A percentile compares a stretch with the other conserved stretches of the same genome.
Conservation (phyloP, 2,888 invertebrate species). For the Mythimna pallens region DNA sequence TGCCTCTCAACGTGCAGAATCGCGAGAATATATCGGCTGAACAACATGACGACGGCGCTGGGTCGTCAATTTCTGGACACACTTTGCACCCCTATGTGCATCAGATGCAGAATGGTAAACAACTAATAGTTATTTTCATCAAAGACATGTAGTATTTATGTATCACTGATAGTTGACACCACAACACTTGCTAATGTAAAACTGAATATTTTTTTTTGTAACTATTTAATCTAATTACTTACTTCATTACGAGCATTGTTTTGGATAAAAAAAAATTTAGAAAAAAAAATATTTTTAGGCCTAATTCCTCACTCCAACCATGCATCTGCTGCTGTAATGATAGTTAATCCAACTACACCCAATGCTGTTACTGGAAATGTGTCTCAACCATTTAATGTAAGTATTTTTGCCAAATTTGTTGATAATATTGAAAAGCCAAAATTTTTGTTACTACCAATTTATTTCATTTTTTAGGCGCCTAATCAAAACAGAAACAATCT, state of each 20-base stretch:
- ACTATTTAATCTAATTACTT: background rate
- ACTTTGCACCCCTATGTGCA: slow-evolving; percentile 85
- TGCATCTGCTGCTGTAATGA: slow-evolving; percentile 89
- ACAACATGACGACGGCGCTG: slow-evolving; percentile 82
- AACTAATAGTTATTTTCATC: slow-evolving; percentile 10
- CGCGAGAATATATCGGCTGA: slow-evolving; percentile 82
- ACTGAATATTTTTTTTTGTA: background rate
- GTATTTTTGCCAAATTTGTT: slow-evolving; percentile 53
- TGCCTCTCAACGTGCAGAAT: slow-evolving; percentile 86
- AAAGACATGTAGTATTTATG: background rate
- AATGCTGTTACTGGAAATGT: slow-evolving; percentile 86
- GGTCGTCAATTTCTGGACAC: slow-evolving; percentile 81
- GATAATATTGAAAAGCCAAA: background rate
- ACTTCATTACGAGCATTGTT: background rate
- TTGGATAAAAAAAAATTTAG: background rate
- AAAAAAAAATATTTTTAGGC: slow-evolving; percentile 75
- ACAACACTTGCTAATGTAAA: background rate
- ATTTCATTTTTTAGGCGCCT: slow-evolving; percentile 77
- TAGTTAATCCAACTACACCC: slow-evolving; percentile 89
- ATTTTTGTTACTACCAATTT: background rate
- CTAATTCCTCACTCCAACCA: slow-evolving; percentile 87
- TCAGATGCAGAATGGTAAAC: slow-evolving; percentile 87
- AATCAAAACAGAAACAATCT: slow-evolving; percentile 87
- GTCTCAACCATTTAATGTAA: slow-evolving; percentile 86
- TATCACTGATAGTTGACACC: slow-evolving; percentile 11